These are phyloP conservation scores for Grapholita molesta DNA, from an alignment of 1,140 invertebrate genomes.

Conservation along the genomic window DNA sequence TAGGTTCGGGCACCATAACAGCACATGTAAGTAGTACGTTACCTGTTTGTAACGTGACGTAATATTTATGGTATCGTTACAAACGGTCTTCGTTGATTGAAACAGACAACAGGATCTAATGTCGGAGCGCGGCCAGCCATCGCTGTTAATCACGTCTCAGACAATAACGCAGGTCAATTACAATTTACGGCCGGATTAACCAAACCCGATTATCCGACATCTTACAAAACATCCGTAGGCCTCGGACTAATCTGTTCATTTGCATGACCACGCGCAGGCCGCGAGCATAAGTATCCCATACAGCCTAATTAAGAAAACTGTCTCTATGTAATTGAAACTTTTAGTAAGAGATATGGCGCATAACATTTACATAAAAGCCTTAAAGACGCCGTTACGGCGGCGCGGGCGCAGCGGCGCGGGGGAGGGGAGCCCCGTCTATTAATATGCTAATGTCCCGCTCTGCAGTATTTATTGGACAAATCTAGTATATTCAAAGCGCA, in stretches of 20 bases:
- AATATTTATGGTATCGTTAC: background rate
- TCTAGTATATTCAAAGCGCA: conserved; percentile 24
- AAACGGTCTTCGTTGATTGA: background rate
- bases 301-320: conserved; percentile 22
- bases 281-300: conserved; percentile 3
- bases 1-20: too few species aligned
- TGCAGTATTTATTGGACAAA: conserved; percentile 24
- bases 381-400: conserved; percentile 4
- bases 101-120: background rate
- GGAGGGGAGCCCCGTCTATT: background rate
- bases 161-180: conserved; percentile 14
- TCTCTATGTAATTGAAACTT: conserved; percentile 24
- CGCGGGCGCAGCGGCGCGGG: background rate
- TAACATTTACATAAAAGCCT: conserved; percentile 23
- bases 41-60: too few species aligned
- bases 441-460: conserved; percentile 19
- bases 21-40: background rate
- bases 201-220: conserved; percentile 4
- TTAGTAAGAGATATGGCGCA: conserved; percentile 23
- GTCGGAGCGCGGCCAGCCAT: background rate
- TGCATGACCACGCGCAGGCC: background rate
- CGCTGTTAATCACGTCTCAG: background rate
- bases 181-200: conserved; percentile 3
- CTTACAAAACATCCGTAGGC: conserved; percentile 6
- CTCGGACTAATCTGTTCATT: conserved; percentile 9